These are phyloP conservation scores for Hirundo rustica DNA, from an alignment of 2,797 vertebrate species.

Conservation along the genomic window DNA sequence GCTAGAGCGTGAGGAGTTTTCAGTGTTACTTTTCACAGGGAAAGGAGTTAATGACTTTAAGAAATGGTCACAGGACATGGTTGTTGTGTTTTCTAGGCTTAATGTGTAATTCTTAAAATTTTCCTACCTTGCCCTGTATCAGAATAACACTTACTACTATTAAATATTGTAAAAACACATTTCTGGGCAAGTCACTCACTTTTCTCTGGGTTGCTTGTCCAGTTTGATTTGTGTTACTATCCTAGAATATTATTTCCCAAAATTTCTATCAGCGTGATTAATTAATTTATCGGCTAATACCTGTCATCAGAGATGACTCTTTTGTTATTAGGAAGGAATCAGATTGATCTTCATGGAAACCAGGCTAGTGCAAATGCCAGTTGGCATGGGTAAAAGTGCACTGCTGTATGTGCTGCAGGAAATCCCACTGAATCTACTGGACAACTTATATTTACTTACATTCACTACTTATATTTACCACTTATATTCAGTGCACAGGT, in stretches of 20 bases:
- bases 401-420: not conserved
- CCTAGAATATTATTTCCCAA: slow-evolving; percentile 39
- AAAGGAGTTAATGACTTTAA: not conserved
- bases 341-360: not conserved
- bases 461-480: too few relatives aligned
- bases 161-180: slow-evolving; percentile 17
- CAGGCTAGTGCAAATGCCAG: not conserved
- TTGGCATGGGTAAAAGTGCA: accelerated
- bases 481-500: not conserved
- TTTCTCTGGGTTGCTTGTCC: slow-evolving; percentile 19
- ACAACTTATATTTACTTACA: not conserved
- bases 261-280: slow-evolving; percentile 6
- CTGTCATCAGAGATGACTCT: not conserved
- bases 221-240: slow-evolving; percentile 2
- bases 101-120: not conserved
- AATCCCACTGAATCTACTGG: not conserved
- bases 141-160: not conserved
- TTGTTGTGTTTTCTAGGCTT: not conserved
- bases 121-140: not conserved
- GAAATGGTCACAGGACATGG: not conserved
- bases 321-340: slow-evolving; percentile 19
- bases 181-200: slow-evolving; percentile 28
- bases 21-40: not conserved
- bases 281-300: slow-evolving; percentile 26
- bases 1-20: not conserved